Evolutionary conservation across 2,113 vertebrate species (phyloP).

Genomic region (Numida meleagris): DNA sequence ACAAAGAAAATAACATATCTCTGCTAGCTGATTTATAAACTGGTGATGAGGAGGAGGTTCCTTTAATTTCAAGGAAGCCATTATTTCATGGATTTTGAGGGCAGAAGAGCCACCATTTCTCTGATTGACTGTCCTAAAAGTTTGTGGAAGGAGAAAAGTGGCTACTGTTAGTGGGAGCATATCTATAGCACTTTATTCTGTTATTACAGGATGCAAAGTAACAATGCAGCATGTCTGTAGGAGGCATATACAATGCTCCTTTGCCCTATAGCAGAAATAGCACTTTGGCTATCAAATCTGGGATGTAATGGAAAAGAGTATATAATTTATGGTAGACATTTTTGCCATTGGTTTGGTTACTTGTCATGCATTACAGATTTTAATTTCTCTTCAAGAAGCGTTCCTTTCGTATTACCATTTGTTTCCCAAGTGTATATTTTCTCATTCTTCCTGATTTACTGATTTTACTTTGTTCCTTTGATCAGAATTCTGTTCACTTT

Average conservation of each 20-base stretch:
- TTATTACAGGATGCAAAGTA: background rate
- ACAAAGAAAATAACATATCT: slow-evolving; percentile 43
- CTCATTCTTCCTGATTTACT: background rate
- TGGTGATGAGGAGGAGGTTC: slow-evolving; percentile 5
- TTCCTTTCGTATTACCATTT: background rate
- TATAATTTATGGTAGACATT: background rate
- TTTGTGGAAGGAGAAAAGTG: slow-evolving; percentile 3
- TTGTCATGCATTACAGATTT: background rate
- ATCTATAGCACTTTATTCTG: background rate
- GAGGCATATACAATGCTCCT: background rate
- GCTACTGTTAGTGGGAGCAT: background rate
- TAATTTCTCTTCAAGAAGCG: background rate
- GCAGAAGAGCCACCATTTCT: slow-evolving; percentile 32
- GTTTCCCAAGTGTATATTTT: background rate
- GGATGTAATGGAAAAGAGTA: background rate
- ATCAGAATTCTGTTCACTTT: background rate
- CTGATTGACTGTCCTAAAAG: slow-evolving; percentile 13
- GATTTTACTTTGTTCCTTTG: background rate
- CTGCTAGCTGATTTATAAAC: slow-evolving; percentile 25
- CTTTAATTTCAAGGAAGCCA: slow-evolving; percentile 28
- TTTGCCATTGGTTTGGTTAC: background rate
- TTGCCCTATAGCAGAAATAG: background rate
- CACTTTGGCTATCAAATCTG: background rate
- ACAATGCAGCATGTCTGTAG: background rate
- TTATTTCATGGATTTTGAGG: slow-evolving; percentile 44